A percentile compares a stretch with the other conserved stretches of the same genome.
Conservation (phyloP, 2,113 vertebrate species). For the Neolamprologus kungweensis region DNA sequence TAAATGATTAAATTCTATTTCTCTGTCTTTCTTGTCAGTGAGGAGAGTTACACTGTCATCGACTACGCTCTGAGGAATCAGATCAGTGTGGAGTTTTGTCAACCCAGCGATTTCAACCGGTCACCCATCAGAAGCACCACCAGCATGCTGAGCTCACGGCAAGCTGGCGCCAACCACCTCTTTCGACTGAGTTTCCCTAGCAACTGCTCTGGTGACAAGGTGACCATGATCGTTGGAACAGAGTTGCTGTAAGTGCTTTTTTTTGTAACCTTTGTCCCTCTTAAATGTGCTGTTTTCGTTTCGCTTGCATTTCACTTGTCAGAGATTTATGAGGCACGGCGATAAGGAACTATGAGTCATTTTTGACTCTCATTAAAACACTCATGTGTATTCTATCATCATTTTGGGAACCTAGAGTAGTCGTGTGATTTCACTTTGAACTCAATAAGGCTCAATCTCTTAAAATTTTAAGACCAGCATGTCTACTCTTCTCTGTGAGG, state of each 20-base stretch:
- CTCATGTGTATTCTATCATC: neutral
- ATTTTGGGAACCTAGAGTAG: neutral
- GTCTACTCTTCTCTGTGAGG: neutral
- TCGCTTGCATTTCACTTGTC: neutral
- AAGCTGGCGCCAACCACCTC: constrained; percentile 71
- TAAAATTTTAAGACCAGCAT: neutral
- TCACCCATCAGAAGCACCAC: constrained; percentile 74
- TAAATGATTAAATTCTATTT: neutral
- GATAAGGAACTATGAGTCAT: neutral
- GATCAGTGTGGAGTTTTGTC: constrained; percentile 78
- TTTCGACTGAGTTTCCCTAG: constrained; percentile 79
- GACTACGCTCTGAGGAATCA: constrained; percentile 85
- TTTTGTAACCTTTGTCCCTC: neutral
- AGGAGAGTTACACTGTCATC: constrained; percentile 90
- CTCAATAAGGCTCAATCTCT: neutral
- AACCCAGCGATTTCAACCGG: constrained; percentile 68
- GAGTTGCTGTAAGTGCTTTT: constrained; percentile 81
- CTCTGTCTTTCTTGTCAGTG: constrained; percentile 61
- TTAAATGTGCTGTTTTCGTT: neutral
- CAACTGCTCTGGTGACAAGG: constrained; percentile 83
- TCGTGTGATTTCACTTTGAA: neutral
- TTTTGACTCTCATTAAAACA: neutral
- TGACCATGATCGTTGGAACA: constrained; percentile 81
- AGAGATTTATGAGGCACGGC: neutral
- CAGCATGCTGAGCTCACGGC: constrained; percentile 76